Percentiles rank a stretch among this genome's conserved stretches.
Evolutionary conservation across 2,797 vertebrate species (phyloP).

Genomic region (Taeniopygia guttata): DNA sequence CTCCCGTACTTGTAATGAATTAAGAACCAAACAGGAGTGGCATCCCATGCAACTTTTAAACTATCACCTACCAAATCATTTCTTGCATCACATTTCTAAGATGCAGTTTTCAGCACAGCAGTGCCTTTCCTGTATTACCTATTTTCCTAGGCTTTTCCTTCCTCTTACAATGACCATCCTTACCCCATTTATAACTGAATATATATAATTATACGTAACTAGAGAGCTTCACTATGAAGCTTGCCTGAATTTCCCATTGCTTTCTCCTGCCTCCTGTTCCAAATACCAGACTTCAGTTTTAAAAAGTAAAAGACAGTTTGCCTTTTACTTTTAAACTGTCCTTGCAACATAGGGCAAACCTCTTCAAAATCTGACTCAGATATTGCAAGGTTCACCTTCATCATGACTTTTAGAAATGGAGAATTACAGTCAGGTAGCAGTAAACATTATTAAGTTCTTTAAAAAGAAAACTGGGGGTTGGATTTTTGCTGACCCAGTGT

Average conservation of each 20-base stretch:
- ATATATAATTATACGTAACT: background rate
- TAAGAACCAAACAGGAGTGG: background rate
- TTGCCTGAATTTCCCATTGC: background rate
- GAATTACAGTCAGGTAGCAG: background rate
- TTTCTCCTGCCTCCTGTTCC: background rate
- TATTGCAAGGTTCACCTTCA: background rate
- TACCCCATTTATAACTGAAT: background rate
- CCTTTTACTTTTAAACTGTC: background rate
- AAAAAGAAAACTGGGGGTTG: background rate
- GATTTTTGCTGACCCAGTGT: background rate
- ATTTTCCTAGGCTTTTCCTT: background rate
- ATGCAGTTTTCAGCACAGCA: background rate
- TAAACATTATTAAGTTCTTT: background rate
- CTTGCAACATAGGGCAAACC: background rate
- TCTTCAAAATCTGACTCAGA: background rate
- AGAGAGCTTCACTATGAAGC: background rate
- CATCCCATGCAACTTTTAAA: background rate
- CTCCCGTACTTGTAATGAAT: background rate
- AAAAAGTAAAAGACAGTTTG: background rate
- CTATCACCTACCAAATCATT: background rate
- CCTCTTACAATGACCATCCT: background rate
- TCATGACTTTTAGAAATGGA: background rate
- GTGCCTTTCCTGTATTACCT: background rate
- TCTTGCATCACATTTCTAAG: background rate
- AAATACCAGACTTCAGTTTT: background rate